Percentiles rank a stretch among this genome's conserved stretches.
phyloP scores from a whole-genome alignment of 2,888 invertebrate species.

The Mythimna vitellina region DNA sequence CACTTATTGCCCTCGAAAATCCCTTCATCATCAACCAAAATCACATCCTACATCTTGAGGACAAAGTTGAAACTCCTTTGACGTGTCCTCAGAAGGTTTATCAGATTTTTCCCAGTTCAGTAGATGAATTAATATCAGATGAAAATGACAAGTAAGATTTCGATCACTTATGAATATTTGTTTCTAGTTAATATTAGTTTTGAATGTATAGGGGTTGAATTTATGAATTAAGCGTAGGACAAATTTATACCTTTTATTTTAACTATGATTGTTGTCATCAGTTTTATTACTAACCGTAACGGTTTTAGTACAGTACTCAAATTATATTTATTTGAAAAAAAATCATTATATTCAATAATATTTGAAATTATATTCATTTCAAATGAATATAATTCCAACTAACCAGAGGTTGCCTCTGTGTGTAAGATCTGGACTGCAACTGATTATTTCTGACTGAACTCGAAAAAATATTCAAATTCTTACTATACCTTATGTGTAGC shows the following conservation, averaged over 20 bases:
- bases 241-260: conserved; percentile 15
- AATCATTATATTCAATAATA: too few species aligned
- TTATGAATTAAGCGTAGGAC: conserved; percentile 15
- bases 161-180: conserved; percentile 71
- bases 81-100: conserved; percentile 60
- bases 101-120: conserved; percentile 71
- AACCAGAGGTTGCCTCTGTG: too few species aligned
- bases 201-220: conserved; percentile 37
- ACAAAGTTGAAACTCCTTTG: conserved; percentile 48
- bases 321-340: too few species aligned
- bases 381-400: too few species aligned
- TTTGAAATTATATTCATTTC: too few species aligned
- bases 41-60: conserved; percentile 22
- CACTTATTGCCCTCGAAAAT: conserved; percentile 77
- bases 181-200: conserved; percentile 51
- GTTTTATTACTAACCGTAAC: neutral
- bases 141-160: conserved; percentile 77
- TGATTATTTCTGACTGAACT: neutral
- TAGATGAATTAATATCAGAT: conserved; percentile 83
- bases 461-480: neutral
- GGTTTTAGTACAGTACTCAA: too few species aligned
- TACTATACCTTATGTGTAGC: neutral
- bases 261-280: neutral
- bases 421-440: neutral
- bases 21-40: conserved; percentile 49